Percentiles rank a stretch among this genome's conserved stretches.
Evolutionary conservation across 2,113 vertebrate species (phyloP).

Genomic region (Halichoeres trimaculatus): DNA sequence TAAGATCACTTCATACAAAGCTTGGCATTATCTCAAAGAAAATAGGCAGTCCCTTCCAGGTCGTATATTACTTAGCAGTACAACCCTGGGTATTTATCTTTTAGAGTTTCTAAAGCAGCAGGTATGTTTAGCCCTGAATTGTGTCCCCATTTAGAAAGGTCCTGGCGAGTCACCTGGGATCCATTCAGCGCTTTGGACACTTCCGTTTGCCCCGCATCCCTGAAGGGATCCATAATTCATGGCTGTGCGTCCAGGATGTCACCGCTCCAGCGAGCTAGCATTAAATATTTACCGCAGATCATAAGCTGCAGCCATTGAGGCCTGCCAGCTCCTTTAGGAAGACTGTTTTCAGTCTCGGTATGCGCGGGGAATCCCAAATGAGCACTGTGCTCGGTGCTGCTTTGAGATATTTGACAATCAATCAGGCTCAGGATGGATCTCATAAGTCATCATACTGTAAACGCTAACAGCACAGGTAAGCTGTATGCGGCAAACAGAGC

Average conservation of each 20-base stretch:
- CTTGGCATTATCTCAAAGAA: slow-evolving; percentile 3
- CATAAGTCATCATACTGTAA: slow-evolving; percentile 43
- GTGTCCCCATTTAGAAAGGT: slow-evolving; percentile 57
- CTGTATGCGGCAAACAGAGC: slow-evolving; percentile 13
- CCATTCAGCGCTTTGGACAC: slow-evolving; percentile 70
- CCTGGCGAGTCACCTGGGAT: slow-evolving; percentile 70
- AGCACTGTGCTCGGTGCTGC: slow-evolving; percentile 20
- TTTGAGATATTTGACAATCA: slow-evolving; percentile 59
- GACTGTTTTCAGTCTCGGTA: slow-evolving; percentile 59
- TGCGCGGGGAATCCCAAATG: slow-evolving; percentile 69
- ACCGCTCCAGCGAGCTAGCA: slow-evolving; percentile 68
- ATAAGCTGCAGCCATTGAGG: slow-evolving; percentile 70
- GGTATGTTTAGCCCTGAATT: slow-evolving; percentile 40
- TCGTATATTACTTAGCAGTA: not conserved
- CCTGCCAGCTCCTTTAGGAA: slow-evolving; percentile 62
- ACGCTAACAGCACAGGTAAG: slow-evolving; percentile 34
- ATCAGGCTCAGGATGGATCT: slow-evolving; percentile 46
- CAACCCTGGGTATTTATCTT: slow-evolving; percentile 15
- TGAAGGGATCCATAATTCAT: slow-evolving; percentile 83
- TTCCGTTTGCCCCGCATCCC: slow-evolving; percentile 60
- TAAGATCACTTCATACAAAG: not conserved
- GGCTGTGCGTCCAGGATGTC: slow-evolving; percentile 72
- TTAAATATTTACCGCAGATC: slow-evolving; percentile 84
- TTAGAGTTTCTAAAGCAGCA: slow-evolving; percentile 27
- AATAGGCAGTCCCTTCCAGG: not conserved